Percentiles rank a stretch among this genome's conserved stretches.
These are phyloP conservation scores for Borostomias antarcticus DNA, from an alignment of 2,797 vertebrate genomes.

Conservation along the genomic window DNA sequence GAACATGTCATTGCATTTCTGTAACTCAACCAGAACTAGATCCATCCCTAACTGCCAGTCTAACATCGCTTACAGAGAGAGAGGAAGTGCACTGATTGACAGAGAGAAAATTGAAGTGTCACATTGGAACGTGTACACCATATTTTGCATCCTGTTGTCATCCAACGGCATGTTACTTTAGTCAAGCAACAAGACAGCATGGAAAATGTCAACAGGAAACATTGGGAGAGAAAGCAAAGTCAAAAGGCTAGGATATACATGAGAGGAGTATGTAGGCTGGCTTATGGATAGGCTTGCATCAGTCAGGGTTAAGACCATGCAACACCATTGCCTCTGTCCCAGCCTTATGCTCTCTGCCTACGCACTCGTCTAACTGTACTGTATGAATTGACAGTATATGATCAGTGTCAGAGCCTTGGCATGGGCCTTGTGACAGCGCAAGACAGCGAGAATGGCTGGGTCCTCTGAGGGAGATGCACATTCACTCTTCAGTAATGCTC, in stretches of 20 bases:
- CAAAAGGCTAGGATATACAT: background rate
- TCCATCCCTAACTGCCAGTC: conserved; percentile 57
- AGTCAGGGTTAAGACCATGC: too few relatives aligned
- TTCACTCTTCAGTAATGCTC: conserved; percentile 41
- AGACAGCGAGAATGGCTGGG: conserved; percentile 18
- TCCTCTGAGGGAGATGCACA: conserved; percentile 40
- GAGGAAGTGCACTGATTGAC: conserved; percentile 63
- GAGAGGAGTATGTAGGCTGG: background rate
- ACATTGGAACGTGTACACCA: conserved; percentile 66
- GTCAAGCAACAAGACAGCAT: conserved; percentile 31
- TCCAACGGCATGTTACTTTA: conserved; percentile 35
- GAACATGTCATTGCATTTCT: conserved; percentile 44
- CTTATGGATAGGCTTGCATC: background rate
- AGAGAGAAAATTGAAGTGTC: conserved; percentile 72
- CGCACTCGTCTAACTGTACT: conserved; percentile 25
- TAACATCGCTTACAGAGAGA: conserved; percentile 39
- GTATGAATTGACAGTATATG: conserved; percentile 50
- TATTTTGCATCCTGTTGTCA: conserved; percentile 56
- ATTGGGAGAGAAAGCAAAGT: background rate
- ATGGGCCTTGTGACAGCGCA: conserved; percentile 40
- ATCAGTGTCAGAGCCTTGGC: conserved; percentile 46
- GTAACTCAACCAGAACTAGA: conserved; percentile 35
- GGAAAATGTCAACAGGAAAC: conserved; percentile 34
- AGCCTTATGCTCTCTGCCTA: background rate
- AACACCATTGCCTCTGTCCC: background rate